Conservation (phyloP, 1,140 invertebrate genomes). For the Trialeurodes vaporariorum region DNA sequence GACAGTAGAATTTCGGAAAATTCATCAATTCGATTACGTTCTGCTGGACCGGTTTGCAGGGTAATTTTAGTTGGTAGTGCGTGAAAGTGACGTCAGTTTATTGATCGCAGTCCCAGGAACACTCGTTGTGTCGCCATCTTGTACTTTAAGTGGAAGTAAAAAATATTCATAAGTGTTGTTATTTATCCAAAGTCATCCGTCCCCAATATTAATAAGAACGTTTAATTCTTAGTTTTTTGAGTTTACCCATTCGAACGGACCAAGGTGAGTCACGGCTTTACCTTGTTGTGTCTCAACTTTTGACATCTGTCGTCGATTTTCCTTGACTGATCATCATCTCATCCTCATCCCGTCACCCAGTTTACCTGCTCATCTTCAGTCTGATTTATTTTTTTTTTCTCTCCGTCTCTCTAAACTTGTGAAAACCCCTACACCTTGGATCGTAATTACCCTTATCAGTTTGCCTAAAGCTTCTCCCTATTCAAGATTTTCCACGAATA, state of each 20-base stretch:
- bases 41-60: too few relatives aligned
- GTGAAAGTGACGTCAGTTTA: constrained; percentile 8
- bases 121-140: constrained; percentile 12
- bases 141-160: constrained; percentile 2
- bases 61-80: neutral
- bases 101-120: constrained; percentile 9
- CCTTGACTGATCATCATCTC: neutral
- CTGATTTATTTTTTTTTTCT: too few relatives aligned
- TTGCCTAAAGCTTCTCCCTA: too few relatives aligned
- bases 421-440: too few relatives aligned
- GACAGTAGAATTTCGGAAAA: too few relatives aligned
- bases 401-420: too few relatives aligned
- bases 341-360: too few relatives aligned
- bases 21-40: too few relatives aligned
- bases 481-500: too few relatives aligned
- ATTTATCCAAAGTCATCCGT: constrained; percentile 12
- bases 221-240: constrained; percentile 5
- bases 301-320: neutral
- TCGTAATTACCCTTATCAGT: too few relatives aligned
- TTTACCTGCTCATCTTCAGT: too few relatives aligned
- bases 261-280: constrained; percentile 9
- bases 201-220: neutral
- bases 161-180: constrained; percentile 1
- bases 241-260: constrained; percentile 14
- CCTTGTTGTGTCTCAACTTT: neutral